phyloP scores from a whole-genome alignment of 2,797 vertebrate genomes.

The Uromys caudimaculatus region DNA sequence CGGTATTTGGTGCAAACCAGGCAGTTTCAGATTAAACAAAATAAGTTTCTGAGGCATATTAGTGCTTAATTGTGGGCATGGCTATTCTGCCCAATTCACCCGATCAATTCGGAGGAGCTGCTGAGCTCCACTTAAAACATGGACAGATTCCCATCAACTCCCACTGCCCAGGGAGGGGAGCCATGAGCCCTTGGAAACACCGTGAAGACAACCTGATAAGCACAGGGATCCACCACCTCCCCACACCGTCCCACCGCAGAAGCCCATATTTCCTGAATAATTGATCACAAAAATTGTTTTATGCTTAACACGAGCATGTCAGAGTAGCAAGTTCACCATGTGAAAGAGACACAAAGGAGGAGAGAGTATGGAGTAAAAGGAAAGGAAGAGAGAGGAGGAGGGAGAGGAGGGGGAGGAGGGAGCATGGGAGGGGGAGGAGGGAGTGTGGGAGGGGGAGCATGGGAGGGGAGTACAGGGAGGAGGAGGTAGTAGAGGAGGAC shows the following conservation, averaged over 20 bases:
- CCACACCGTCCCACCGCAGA: neutral
- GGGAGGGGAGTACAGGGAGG: too few relatives aligned
- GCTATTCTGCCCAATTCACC: neutral
- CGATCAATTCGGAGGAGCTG: slow-evolving; percentile 55
- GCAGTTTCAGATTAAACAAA: neutral
- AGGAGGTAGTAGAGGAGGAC: neutral
- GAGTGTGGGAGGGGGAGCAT: too few relatives aligned
- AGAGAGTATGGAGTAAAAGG: neutral
- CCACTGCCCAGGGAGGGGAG: neutral
- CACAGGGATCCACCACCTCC: neutral
- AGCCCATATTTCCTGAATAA: neutral
- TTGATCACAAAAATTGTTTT: neutral
- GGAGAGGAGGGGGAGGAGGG: neutral
- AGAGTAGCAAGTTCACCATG: neutral
- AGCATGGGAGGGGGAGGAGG: neutral
- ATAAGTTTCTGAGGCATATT: slow-evolving; percentile 17
- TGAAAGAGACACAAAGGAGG: neutral
- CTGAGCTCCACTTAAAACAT: slow-evolving; percentile 16
- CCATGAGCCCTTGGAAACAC: neutral
- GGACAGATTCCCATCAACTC: neutral
- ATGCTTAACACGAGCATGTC: neutral
- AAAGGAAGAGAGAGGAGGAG: too few relatives aligned
- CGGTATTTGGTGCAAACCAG: slow-evolving; percentile 10
- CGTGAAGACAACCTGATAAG: neutral
- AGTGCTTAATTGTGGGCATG: slow-evolving; percentile 1